These are phyloP conservation scores for Adelphocoris suturalis DNA, from an alignment of 2,888 invertebrate species.

Conservation along the genomic window DNA sequence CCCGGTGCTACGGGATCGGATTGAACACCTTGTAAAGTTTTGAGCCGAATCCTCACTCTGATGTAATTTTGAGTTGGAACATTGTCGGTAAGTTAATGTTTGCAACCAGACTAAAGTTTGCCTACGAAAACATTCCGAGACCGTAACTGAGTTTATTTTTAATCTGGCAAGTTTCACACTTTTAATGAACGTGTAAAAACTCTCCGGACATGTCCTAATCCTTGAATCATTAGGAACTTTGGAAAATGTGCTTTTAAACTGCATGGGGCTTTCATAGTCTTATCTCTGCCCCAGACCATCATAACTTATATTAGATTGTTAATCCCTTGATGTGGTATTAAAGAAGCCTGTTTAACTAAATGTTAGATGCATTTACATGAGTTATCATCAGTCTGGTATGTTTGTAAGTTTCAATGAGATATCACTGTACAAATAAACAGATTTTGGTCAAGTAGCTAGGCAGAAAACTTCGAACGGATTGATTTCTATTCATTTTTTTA, in stretches of 20 bases:
- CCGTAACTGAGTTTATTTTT: slow-evolving; percentile 59
- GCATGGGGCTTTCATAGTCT: background rate
- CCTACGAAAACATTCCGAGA: background rate
- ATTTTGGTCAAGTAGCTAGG: no score
- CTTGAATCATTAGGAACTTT: slow-evolving; percentile 48
- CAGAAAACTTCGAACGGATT: no score
- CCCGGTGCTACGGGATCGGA: background rate
- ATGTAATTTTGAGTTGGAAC: background rate
- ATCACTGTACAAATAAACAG: no score
- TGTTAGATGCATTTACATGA: no score
- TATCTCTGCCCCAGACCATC: background rate
- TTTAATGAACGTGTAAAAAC: slow-evolving; percentile 48
- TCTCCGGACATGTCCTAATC: slow-evolving; percentile 40
- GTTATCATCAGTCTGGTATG: no score
- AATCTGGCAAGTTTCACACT: slow-evolving; percentile 54
- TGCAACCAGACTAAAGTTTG: background rate
- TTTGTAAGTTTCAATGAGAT: background rate
- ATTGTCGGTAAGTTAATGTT: background rate
- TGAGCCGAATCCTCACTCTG: slow-evolving; percentile 1
- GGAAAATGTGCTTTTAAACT: slow-evolving; percentile 44
- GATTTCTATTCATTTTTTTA: no score
- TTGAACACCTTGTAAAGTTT: background rate
- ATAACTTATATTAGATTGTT: background rate
- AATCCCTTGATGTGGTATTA: background rate
- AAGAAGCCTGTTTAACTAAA: no score